Percentiles rank a stretch among this genome's conserved stretches.
phyloP scores from a whole-genome alignment of 2,797 vertebrate species.

The Rhinoraja longicauda region DNA sequence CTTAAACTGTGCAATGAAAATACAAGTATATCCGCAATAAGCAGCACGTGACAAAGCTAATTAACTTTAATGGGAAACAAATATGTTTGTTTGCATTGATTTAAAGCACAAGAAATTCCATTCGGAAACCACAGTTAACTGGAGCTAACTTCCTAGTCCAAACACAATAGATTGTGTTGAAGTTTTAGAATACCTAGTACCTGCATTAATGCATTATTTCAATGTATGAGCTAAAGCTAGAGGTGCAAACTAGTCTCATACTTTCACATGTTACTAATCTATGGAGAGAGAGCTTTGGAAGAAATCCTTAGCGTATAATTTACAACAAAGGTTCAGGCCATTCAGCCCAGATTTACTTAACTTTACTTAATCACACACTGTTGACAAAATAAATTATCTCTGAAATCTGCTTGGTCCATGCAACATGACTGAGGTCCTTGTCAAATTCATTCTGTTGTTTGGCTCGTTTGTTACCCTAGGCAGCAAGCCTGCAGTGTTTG shows the following conservation, averaged over 20 bases:
- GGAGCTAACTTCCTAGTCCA: not conserved
- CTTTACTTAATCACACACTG: not conserved
- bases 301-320: not conserved
- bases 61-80: not conserved
- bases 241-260: not conserved
- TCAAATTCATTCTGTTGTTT: no score
- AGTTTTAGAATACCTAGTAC: not conserved
- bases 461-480: no score
- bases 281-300: not conserved
- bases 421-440: no score
- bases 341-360: not conserved
- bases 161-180: not conserved
- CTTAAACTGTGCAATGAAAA: not conserved
- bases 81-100: not conserved
- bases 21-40: not conserved
- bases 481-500: no score
- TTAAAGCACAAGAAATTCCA: not conserved
- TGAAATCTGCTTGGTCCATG: not conserved
- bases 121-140: not conserved
- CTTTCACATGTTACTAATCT: not conserved
- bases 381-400: not conserved
- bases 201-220: not conserved
- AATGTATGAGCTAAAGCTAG: not conserved
- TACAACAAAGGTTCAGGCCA: not conserved
- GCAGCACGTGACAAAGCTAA: not conserved